Percentiles rank a stretch among this genome's conserved stretches.
phyloP scores from a whole-genome alignment of 2,113 vertebrate genomes.

The Microcebus lehilahytsara region DNA sequence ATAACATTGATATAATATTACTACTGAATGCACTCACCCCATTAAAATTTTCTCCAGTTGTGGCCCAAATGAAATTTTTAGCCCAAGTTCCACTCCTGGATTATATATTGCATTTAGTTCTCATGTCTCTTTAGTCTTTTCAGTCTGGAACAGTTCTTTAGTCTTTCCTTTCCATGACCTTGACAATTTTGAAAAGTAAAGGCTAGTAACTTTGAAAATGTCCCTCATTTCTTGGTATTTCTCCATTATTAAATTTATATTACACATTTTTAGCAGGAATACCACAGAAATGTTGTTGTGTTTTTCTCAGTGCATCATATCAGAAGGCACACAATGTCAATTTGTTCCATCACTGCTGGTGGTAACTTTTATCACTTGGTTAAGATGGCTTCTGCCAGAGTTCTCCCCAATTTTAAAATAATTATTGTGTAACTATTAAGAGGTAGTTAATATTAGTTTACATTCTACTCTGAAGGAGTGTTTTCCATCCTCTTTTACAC shows the following conservation, averaged over 20 bases:
- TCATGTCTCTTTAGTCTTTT: background rate
- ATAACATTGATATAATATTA: background rate
- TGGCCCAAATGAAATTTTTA: background rate
- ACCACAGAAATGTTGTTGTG: background rate
- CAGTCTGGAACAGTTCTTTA: background rate
- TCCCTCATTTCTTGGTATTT: background rate
- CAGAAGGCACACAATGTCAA: background rate
- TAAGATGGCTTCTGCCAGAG: background rate
- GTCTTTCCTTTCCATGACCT: background rate
- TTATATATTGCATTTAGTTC: background rate
- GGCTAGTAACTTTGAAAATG: background rate
- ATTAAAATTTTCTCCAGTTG: background rate
- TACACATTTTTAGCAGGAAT: background rate
- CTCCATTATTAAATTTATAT: background rate
- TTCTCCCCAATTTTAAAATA: background rate
- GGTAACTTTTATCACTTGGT: background rate
- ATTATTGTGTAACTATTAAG: background rate
- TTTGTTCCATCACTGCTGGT: background rate
- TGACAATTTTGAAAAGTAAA: background rate
- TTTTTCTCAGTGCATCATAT: background rate
- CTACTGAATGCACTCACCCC: background rate
- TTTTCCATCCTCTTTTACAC: background rate
- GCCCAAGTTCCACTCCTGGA: background rate
- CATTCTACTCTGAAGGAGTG: background rate
- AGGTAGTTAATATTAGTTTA: slow-evolving; percentile 25